A percentile compares a stretch with the other conserved stretches of the same genome.
phyloP scores from a whole-genome alignment of 1,140 invertebrate genomes.

The Dendroctonus ponderosae region DNA sequence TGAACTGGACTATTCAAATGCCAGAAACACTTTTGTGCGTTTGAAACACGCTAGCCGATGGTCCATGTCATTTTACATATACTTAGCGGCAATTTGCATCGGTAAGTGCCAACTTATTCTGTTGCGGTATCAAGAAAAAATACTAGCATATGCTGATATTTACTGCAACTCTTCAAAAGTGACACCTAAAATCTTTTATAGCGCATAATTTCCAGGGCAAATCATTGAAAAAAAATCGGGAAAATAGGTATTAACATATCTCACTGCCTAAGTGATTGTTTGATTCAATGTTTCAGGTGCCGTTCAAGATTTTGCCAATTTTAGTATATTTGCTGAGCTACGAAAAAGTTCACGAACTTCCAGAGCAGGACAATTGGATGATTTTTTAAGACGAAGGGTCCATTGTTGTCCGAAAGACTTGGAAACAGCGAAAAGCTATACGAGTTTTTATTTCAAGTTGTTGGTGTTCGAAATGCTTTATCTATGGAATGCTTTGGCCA shows the following conservation, averaged over 20 bases:
- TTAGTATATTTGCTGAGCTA: constrained; percentile 29
- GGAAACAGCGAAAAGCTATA: constrained; percentile 16
- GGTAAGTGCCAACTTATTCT: constrained; percentile 30
- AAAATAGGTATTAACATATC: not conserved
- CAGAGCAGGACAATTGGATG: constrained; percentile 43
- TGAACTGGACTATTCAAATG: constrained; percentile 60
- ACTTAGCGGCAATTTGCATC: constrained; percentile 55
- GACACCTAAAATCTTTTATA: too few relatives aligned
- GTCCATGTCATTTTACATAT: constrained; percentile 72
- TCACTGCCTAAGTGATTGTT: not conserved
- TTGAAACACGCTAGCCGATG: constrained; percentile 64
- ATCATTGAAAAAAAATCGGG: too few relatives aligned
- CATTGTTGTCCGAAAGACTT: constrained; percentile 37
- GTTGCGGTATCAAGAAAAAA: too few relatives aligned
- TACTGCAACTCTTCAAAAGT: too few relatives aligned
- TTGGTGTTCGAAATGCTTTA: constrained; percentile 69
- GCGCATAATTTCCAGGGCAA: too few relatives aligned
- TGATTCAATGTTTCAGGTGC: constrained; percentile 37
- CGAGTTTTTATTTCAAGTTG: constrained; percentile 55
- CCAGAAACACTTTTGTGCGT: constrained; percentile 58
- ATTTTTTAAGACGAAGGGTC: constrained; percentile 41
- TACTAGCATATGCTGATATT: too few relatives aligned
- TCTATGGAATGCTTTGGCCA: constrained; percentile 70
- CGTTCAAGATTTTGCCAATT: constrained; percentile 16
- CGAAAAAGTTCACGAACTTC: not conserved